phyloP scores from a whole-genome alignment of 2,113 vertebrate genomes.

The Meles meles region DNA sequence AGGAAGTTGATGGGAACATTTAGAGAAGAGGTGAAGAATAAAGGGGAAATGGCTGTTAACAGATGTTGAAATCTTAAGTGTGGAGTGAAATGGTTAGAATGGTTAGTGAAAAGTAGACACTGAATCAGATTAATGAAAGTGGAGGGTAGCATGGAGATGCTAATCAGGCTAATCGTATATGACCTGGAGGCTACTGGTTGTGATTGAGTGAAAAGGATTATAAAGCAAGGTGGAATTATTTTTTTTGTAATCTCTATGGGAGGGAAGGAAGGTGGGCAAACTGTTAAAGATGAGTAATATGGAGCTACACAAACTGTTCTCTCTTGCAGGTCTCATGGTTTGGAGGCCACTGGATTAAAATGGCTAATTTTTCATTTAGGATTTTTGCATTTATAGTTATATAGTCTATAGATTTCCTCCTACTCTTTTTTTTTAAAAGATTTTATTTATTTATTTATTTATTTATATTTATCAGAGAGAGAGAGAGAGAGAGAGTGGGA shows the following conservation, averaged over 20 bases:
- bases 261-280: not conserved
- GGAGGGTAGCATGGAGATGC: not conserved
- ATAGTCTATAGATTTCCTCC: not conserved
- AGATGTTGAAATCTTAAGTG: not conserved
- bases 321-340: not conserved
- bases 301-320: not conserved
- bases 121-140: not conserved
- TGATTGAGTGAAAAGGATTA: not conserved
- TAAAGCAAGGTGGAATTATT: not conserved
- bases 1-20: slow-evolving; percentile 36
- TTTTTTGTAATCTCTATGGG: not conserved
- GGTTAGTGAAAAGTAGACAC: not conserved
- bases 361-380: slow-evolving; percentile 3
- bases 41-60: not conserved
- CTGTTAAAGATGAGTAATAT: not conserved
- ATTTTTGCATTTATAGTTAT: not conserved
- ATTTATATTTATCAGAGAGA: too few relatives aligned
- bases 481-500: too few relatives aligned
- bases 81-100: not conserved
- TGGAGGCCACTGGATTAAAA: not conserved
- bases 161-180: not conserved
- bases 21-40: not conserved
- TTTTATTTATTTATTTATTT: too few relatives aligned
- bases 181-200: not conserved
- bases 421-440: not conserved